phyloP scores from a whole-genome alignment of 2,888 invertebrate genomes.

The Alentia gelatinosa region DNA sequence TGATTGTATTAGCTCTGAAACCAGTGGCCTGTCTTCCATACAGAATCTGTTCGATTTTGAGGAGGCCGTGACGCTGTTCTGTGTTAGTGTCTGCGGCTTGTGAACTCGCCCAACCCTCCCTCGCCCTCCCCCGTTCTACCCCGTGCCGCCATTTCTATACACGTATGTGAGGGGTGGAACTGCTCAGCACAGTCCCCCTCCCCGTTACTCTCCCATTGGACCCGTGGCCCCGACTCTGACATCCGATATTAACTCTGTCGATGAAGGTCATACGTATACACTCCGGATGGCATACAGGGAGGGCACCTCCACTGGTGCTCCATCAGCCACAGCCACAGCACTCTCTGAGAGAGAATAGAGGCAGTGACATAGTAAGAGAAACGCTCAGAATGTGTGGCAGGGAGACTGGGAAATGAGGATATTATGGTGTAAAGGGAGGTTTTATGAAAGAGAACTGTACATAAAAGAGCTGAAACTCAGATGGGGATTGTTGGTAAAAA shows the following conservation, averaged over 20 bases:
- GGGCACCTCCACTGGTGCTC: too few relatives aligned
- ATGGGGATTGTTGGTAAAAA: too few relatives aligned
- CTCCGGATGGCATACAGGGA: too few relatives aligned
- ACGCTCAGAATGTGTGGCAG: too few relatives aligned
- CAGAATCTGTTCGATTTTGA: background rate
- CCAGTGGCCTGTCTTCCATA: background rate
- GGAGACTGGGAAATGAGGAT: too few relatives aligned
- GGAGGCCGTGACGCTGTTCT: background rate
- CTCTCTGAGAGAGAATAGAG: too few relatives aligned
- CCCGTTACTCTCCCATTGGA: background rate
- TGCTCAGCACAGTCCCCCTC: background rate
- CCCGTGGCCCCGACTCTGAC: background rate
- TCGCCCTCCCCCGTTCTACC: background rate
- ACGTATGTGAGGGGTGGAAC: background rate
- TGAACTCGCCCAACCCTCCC: background rate
- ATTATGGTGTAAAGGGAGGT: too few relatives aligned
- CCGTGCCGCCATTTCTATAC: background rate
- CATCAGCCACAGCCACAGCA: too few relatives aligned
- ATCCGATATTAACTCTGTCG: constrained; percentile 1
- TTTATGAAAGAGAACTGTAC: too few relatives aligned
- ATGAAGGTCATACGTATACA: too few relatives aligned
- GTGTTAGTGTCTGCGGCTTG: background rate
- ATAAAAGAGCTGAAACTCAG: too few relatives aligned
- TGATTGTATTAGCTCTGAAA: background rate
- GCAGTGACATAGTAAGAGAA: too few relatives aligned